Conservation (phyloP, 2,797 vertebrate species). For the Phalanger gymnotis region DNA sequence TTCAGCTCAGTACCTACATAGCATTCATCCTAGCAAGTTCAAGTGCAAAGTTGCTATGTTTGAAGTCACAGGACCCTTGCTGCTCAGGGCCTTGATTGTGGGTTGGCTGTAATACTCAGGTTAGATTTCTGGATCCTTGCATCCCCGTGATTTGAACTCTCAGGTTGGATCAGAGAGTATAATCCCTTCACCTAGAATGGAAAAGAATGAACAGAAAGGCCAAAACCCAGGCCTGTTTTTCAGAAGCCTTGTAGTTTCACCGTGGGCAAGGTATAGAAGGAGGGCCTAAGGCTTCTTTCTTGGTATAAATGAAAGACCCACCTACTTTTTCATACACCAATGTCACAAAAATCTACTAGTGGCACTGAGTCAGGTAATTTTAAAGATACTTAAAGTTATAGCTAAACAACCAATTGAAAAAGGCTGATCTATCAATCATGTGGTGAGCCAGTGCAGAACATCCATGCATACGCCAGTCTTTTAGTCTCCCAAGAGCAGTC, state of each 20-base stretch:
- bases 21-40: not conserved
- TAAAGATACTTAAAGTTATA: not conserved
- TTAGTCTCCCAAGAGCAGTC: not conserved
- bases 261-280: not conserved
- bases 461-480: not conserved
- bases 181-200: not conserved
- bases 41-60: not conserved
- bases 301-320: not conserved
- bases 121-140: not conserved
- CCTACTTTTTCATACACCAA: not conserved
- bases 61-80: not conserved
- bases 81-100: not conserved
- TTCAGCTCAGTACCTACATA: no score
- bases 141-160: not conserved
- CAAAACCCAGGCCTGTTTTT: not conserved
- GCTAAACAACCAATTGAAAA: not conserved
- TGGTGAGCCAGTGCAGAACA: not conserved
- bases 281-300: not conserved
- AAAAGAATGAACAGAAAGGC: not conserved
- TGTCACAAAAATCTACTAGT: not conserved
- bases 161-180: not conserved
- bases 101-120: not conserved
- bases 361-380: not conserved
- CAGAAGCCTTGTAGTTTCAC: not conserved
- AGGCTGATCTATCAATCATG: not conserved